Evolutionary conservation across 2,113 vertebrate species (phyloP).

Genomic region (Talpa occidentalis): DNA sequence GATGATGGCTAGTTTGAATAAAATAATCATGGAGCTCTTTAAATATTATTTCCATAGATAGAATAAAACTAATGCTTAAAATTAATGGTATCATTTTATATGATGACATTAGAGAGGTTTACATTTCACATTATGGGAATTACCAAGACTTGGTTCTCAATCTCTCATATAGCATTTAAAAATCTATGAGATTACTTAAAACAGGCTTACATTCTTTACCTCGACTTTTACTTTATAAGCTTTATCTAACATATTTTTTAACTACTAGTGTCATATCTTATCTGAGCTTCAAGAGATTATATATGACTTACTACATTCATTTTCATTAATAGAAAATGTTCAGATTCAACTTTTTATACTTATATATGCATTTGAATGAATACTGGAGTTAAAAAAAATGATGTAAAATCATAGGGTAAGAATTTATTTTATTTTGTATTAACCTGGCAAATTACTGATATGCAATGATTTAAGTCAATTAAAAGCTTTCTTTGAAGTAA

Average conservation of each 20-base stretch:
- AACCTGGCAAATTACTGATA: background rate
- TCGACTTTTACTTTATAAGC: constrained; percentile 14
- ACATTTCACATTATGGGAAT: constrained; percentile 18
- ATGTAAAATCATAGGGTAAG: rapidly evolving
- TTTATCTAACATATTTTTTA: constrained; percentile 54
- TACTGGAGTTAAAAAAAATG: background rate
- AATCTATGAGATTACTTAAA: constrained; percentile 60
- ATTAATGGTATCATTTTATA: constrained; percentile 44
- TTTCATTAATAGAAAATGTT: background rate
- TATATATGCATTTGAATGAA: background rate
- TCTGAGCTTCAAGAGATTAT: background rate
- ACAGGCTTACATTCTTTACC: background rate
- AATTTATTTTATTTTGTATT: too few relatives aligned
- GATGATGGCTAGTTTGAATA: constrained; percentile 55
- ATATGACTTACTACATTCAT: background rate
- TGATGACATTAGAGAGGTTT: constrained; percentile 53
- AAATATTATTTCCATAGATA: constrained; percentile 56
- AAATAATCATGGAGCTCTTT: constrained; percentile 49
- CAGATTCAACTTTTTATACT: background rate
- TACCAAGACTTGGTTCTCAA: background rate
- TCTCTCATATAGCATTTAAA: constrained; percentile 29
- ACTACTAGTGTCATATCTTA: background rate
- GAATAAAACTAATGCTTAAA: constrained; percentile 60
- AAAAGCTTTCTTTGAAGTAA: background rate
- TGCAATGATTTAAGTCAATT: background rate